Evolutionary conservation across 2,113 vertebrate species (phyloP), one percentile per base, ranked within the genome.

Genomic region (Scomber colias): DNA sequence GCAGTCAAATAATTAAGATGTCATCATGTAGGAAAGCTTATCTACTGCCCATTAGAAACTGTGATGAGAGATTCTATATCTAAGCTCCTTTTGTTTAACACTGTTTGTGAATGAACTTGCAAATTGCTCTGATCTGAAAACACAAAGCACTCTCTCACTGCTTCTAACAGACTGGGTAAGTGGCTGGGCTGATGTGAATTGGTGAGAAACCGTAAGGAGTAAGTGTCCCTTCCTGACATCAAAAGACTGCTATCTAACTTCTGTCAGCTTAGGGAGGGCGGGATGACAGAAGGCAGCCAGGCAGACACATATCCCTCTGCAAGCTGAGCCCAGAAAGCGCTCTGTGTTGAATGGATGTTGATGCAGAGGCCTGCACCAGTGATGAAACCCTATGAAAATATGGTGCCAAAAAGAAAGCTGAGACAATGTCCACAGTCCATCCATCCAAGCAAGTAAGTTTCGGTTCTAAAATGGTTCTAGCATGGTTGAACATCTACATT

Each of bases 51-150:
- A 85, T 78, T 85, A 89, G 91, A 92, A 90, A 79, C 56, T 80
- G 86, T 73, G 95, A 84, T 95, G 96, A 97, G 91, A 95, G 96
- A 95, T 92, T 93, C 83, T 93, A 92, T 94, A 95, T 96, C 95
- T 94, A 90, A 95, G 93, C 92, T 93, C 88, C 92, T 96, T 97
- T 96, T 96, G 95, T 97, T 94, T 92, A 88, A 91, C 88, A 78
- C 86, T 92, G 93, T 95, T 95, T 92, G 67, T 94, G 89, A 92
- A 95, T 92, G 90, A 95, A 95, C 93, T 95, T 96, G 96, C 96
- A 97, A 97, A 97, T 98, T 97, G 95, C 96, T 98, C 95, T 96
- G 96, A 97, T 97, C 95, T 96, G 66, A 63, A 76, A 81, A 92
- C 94, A 97, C 97, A 97, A 97, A 97, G 96, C 91, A 77, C 3